A percentile compares a stretch with the other conserved stretches of the same genome.
These are phyloP conservation scores for Alviniconcha marisindica DNA, from an alignment of 1,140 invertebrate species.

Conservation along the genomic window DNA sequence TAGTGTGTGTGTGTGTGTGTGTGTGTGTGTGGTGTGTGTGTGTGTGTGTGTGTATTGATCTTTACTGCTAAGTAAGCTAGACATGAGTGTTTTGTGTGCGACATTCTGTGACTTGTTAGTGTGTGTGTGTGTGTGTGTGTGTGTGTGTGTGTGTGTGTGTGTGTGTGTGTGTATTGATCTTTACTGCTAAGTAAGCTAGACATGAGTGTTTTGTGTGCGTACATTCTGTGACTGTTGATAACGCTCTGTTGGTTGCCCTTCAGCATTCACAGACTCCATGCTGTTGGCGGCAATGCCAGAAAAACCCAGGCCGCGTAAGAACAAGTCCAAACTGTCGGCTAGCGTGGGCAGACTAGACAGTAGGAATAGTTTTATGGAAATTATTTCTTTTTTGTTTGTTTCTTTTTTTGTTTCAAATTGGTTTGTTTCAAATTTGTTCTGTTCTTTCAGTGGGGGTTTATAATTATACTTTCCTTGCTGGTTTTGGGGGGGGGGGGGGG, in stretches of 20 bases:
- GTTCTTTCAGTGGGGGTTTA: neutral
- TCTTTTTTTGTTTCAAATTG: neutral
- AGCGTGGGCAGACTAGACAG: constrained; percentile 32
- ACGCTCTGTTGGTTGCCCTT: neutral
- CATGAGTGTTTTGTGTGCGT: no score
- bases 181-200: no score
- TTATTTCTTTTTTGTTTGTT: constrained; percentile 2
- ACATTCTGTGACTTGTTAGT: no score
- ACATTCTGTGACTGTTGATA: no score
- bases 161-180: no score
- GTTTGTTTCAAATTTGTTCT: neutral
- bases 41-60: no score
- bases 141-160: no score
- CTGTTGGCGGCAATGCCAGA: constrained; percentile 36
- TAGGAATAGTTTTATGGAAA: constrained; percentile 16
- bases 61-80: no score
- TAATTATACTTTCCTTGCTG: neutral
- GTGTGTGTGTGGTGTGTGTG: no score
- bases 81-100: no score
- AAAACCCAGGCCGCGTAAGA: constrained; percentile 20
- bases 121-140: no score
- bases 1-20: no score
- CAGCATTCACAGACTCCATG: constrained; percentile 31
- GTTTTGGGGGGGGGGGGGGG: constrained; percentile 13
- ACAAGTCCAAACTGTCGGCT: constrained; percentile 20